phyloP scores from a whole-genome alignment of 2,888 invertebrate species.

The Cheilosia impressa region DNA sequence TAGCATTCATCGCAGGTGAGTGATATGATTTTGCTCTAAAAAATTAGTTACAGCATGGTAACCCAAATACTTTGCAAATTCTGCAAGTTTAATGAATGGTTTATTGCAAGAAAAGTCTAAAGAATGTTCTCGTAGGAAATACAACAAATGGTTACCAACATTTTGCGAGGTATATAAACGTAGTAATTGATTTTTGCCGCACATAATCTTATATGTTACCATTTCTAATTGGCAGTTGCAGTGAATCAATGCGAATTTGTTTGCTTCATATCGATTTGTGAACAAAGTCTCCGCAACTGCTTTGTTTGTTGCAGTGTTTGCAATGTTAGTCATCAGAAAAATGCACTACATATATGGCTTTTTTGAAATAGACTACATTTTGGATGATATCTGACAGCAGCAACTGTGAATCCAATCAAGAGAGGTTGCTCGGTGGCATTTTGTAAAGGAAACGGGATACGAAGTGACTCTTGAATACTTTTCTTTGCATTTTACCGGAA shows the following conservation, averaged over 20 bases:
- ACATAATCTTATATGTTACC: not conserved
- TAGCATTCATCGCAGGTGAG: conserved; percentile 50
- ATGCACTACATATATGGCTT: no score
- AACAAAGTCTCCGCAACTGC: not conserved
- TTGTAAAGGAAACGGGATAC: no score
- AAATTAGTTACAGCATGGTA: conserved; percentile 6
- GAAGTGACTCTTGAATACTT: no score
- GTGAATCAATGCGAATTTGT: not conserved
- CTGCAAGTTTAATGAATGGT: not conserved
- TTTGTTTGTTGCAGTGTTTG: not conserved
- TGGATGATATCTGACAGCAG: no score
- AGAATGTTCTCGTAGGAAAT: not conserved
- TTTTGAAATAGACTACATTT: no score
- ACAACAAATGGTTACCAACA: not conserved
- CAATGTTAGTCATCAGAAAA: no score
- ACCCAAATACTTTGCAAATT: not conserved
- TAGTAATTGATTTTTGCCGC: conserved; percentile 28
- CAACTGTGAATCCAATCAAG: no score
- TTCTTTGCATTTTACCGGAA: no score
- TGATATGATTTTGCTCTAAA: conserved; percentile 22
- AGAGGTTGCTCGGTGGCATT: no score
- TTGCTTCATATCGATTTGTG: conserved; percentile 6
- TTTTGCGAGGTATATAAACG: no score
- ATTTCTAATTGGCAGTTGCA: conserved; percentile 2
- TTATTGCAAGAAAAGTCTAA: not conserved